phyloP scores from a whole-genome alignment of 2,113 vertebrate species.

The Rhinoptilus africanus region DNA sequence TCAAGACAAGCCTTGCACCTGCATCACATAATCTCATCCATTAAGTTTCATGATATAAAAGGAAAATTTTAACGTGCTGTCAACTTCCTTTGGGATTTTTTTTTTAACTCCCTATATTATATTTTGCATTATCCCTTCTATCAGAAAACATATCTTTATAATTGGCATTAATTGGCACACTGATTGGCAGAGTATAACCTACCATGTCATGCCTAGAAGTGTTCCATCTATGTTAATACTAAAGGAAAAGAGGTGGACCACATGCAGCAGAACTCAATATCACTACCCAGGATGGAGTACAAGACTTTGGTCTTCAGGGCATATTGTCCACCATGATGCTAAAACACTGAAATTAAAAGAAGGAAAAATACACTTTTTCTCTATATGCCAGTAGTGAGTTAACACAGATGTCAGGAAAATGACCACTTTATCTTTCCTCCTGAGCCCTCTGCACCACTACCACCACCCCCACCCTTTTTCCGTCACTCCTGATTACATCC shows the following conservation, averaged over 20 bases:
- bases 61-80: neutral
- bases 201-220: neutral
- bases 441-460: neutral
- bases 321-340: neutral
- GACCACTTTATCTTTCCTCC: neutral
- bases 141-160: neutral
- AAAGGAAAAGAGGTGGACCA: neutral
- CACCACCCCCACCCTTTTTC: neutral
- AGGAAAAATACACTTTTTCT: neutral
- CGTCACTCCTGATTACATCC: neutral
- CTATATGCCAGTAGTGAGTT: neutral
- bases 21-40: neutral
- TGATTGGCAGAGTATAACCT: neutral
- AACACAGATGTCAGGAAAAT: slow-evolving; percentile 7
- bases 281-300: neutral
- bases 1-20: neutral
- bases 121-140: neutral
- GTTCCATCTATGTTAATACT: neutral
- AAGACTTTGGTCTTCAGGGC: neutral
- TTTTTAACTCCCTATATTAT: neutral
- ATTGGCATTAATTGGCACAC: neutral
- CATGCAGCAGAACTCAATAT: neutral
- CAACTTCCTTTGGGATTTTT: neutral
- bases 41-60: neutral
- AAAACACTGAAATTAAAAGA: neutral